Evolutionary conservation across 2,113 vertebrate genomes (phyloP).

Genomic region (Hippocampus mohnikei): DNA sequence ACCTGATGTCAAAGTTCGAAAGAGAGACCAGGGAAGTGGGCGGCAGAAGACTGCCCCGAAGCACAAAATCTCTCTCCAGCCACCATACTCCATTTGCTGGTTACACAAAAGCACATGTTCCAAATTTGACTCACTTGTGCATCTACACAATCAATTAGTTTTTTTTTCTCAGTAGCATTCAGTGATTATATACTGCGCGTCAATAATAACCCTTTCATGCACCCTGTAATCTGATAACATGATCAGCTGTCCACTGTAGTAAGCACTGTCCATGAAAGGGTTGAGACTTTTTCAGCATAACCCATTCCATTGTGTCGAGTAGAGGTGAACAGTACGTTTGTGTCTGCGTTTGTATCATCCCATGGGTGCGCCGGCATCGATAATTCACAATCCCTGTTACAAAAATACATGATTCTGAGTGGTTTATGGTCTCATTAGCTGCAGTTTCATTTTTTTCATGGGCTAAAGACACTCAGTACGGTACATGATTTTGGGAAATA

Average conservation of each 20-base stretch:
- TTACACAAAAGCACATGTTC: conserved; percentile 7
- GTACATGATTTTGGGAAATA: too few relatives aligned
- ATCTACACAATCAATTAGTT: neutral
- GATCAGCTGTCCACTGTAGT: too few relatives aligned
- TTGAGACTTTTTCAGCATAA: too few relatives aligned
- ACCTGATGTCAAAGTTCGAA: conserved; percentile 41
- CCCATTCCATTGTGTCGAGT: too few relatives aligned
- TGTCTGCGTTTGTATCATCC: too few relatives aligned
- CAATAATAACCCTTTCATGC: neutral
- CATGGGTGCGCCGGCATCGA: neutral
- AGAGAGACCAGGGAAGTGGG: conserved; percentile 32
- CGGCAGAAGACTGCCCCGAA: conserved; percentile 26
- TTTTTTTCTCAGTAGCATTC: neutral
- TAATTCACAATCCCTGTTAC: neutral
- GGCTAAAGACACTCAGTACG: too few relatives aligned
- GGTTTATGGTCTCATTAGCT: too few relatives aligned
- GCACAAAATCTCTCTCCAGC: conserved; percentile 28
- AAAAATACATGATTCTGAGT: too few relatives aligned
- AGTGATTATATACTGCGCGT: neutral
- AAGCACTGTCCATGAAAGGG: too few relatives aligned
- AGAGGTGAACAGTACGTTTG: too few relatives aligned
- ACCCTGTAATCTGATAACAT: too few relatives aligned
- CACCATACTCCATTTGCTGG: conserved; percentile 17
- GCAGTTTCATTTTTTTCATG: too few relatives aligned
- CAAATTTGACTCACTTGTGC: conserved; percentile 16